A percentile compares a stretch with the other conserved stretches of the same genome.
Evolutionary conservation across 2,797 vertebrate genomes (phyloP).

Genomic region (Rhinella marina): DNA sequence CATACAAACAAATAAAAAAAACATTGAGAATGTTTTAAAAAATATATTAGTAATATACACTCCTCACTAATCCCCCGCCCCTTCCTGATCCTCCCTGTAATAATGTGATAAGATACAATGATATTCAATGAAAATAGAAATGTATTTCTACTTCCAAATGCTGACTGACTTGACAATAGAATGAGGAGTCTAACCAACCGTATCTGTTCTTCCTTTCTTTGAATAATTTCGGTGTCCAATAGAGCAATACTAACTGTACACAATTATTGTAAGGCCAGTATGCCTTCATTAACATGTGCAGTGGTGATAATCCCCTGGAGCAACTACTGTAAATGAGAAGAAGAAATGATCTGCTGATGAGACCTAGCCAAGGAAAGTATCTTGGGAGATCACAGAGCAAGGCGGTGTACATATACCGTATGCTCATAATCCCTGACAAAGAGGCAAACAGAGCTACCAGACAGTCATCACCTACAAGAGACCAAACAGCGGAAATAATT

Average conservation of each 20-base stretch:
- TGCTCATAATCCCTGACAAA: background rate
- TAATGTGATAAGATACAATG: background rate
- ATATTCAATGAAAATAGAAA: background rate
- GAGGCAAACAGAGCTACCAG: background rate
- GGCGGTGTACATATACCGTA: background rate
- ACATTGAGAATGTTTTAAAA: too few species aligned
- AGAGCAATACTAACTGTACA: slow-evolving; percentile 6
- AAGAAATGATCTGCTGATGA: slow-evolving; percentile 37
- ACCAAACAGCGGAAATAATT: background rate
- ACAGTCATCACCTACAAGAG: background rate
- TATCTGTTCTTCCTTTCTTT: background rate
- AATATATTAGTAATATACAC: too few species aligned
- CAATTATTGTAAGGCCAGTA: slow-evolving; percentile 22
- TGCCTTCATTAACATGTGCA: slow-evolving; percentile 29
- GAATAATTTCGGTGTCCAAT: background rate
- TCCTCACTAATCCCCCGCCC: too few species aligned
- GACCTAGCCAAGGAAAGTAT: slow-evolving; percentile 15
- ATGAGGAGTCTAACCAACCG: background rate
- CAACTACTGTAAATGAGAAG: slow-evolving; percentile 35
- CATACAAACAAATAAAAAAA: too few species aligned
- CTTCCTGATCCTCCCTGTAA: background rate
- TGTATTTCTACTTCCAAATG: background rate
- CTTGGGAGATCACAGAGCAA: slow-evolving; percentile 7
- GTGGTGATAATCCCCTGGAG: slow-evolving; percentile 37
- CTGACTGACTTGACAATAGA: background rate